phyloP scores from a whole-genome alignment of 2,797 vertebrate species.

The Sarcoramphus papa region DNA sequence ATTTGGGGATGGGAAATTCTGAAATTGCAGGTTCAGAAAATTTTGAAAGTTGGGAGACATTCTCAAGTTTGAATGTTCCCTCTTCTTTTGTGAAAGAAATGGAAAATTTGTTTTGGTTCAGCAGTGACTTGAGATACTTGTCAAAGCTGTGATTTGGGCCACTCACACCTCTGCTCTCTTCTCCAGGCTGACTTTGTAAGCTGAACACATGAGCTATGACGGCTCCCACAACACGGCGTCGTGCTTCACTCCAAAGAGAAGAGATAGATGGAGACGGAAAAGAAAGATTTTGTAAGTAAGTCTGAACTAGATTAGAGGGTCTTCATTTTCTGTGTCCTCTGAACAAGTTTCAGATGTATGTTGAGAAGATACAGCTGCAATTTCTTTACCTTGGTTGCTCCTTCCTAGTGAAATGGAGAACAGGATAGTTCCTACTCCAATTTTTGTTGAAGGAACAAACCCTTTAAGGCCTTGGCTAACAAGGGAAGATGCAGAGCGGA shows the following conservation, averaged over 20 bases:
- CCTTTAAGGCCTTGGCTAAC: not conserved
- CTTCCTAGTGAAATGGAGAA: not conserved
- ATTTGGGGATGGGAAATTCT: not conserved
- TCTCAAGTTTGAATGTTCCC: not conserved
- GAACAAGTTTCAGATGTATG: not conserved
- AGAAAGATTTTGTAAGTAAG: not conserved
- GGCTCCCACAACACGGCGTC: accelerated
- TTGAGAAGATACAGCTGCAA: not conserved
- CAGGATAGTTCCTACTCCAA: not conserved
- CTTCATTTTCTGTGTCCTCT: not conserved
- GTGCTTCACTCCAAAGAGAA: not conserved
- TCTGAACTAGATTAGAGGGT: not conserved
- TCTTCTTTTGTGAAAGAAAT: not conserved
- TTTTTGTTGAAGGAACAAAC: not conserved
- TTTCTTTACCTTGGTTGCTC: not conserved
- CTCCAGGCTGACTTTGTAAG: not conserved
- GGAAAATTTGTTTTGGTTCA: not conserved
- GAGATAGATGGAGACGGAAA: not conserved
- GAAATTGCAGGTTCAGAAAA: not conserved
- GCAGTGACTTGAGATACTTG: not conserved
- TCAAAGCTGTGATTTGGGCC: not conserved
- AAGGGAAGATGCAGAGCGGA: not conserved
- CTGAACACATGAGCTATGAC: not conserved
- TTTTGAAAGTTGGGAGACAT: not conserved
- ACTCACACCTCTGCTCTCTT: not conserved